These are phyloP conservation scores for Chaetops frenatus DNA, from an alignment of 2,113 vertebrate species.

Conservation along the genomic window DNA sequence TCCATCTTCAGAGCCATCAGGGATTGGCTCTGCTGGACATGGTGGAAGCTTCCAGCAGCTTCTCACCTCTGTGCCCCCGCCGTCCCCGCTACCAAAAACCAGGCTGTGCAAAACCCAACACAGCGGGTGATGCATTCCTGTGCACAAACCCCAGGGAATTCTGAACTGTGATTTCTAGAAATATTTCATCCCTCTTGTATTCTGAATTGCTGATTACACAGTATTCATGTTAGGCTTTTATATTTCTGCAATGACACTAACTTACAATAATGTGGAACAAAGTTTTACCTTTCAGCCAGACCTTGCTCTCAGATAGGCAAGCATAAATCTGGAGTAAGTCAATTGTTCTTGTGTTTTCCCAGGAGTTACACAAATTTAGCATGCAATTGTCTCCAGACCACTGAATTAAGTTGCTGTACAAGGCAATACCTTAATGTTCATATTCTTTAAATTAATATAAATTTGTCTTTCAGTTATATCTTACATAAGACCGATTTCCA, in stretches of 20 bases:
- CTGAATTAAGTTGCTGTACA: neutral
- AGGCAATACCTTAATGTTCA: neutral
- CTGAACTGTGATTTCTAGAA: neutral
- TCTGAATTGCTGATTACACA: neutral
- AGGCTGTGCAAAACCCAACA: accelerated
- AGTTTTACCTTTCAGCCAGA: neutral
- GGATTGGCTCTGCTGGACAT: neutral
- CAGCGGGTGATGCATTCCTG: neutral
- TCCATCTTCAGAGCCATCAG: neutral
- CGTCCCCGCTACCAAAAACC: neutral
- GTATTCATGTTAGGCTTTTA: neutral
- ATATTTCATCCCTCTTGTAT: neutral
- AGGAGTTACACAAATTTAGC: neutral
- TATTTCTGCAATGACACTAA: neutral
- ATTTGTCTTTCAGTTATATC: neutral
- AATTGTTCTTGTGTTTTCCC: neutral
- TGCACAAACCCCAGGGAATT: neutral
- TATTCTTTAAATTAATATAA: neutral
- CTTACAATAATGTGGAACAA: neutral
- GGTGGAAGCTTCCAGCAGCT: neutral
- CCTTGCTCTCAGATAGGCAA: neutral
- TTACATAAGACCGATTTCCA: neutral
- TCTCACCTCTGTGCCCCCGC: too few relatives aligned
- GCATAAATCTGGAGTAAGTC: neutral
- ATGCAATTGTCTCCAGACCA: neutral